These are phyloP conservation scores for Trachelus tabidus DNA, from an alignment of 2,888 invertebrate genomes.

Conservation along the genomic window DNA sequence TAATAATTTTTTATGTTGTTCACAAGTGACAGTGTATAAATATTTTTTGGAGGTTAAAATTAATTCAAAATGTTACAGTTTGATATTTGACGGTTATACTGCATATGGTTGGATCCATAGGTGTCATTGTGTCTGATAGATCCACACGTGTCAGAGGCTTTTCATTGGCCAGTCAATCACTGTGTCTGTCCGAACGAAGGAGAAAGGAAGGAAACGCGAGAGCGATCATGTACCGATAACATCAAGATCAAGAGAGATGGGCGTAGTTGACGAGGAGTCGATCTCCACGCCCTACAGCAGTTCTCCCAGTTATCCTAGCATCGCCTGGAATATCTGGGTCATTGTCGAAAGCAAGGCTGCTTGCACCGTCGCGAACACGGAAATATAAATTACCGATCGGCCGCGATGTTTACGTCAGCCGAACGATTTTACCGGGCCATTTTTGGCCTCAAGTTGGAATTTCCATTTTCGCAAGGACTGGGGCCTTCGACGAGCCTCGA, in stretches of 20 bases:
- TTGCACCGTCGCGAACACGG: constrained; percentile 5
- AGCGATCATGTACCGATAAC: not conserved
- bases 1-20: no score
- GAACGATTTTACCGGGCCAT: not conserved
- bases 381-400: constrained; percentile 7
- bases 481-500: not conserved
- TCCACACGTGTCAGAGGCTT: not conserved
- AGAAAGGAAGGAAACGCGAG: not conserved
- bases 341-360: constrained; percentile 33
- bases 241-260: not conserved
- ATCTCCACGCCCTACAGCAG: constrained; percentile 1
- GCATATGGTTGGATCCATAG: not conserved
- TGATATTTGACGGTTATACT: not conserved
- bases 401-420: not conserved
- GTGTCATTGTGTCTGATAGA: not conserved
- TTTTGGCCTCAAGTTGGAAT: not conserved
- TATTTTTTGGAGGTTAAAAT: not conserved
- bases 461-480: constrained; percentile 2
- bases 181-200: not conserved
- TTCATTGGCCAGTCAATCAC: not conserved
- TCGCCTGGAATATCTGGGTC: constrained; percentile 24
- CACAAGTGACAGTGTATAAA: not conserved
- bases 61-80: not conserved
- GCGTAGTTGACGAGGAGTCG: not conserved
- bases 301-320: not conserved